These are phyloP conservation scores for Drosophila robusta DNA, from an alignment of 2,888 invertebrate species.

Conservation along the genomic window DNA sequence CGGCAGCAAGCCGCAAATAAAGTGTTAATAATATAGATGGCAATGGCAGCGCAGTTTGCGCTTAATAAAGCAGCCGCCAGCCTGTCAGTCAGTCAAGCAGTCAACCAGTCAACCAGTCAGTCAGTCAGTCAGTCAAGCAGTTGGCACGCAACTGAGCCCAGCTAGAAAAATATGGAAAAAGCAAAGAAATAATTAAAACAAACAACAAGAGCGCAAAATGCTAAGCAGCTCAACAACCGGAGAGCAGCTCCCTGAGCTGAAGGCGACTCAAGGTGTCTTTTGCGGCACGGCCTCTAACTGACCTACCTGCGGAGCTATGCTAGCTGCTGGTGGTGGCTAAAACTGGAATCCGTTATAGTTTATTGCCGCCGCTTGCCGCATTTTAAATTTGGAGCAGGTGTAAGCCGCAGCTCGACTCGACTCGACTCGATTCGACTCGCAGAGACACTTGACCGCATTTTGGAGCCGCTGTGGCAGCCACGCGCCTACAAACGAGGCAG, in stretches of 20 bases:
- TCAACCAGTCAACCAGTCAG: slow-evolving; percentile 28
- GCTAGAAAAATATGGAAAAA: slow-evolving; percentile 55
- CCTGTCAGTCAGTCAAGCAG: slow-evolving; percentile 45
- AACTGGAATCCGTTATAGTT: slow-evolving; percentile 82
- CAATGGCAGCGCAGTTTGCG: slow-evolving; percentile 75
- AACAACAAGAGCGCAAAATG: slow-evolving; percentile 81
- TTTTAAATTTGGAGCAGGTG: slow-evolving; percentile 76
- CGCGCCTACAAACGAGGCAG: slow-evolving; percentile 71
- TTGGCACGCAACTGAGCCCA: slow-evolving; percentile 62
- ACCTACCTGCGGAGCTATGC: slow-evolving; percentile 63
- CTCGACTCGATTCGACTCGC: slow-evolving; percentile 3
- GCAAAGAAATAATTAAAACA: slow-evolving; percentile 80
- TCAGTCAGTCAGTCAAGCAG: slow-evolving; percentile 21
- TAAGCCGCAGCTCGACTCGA: slow-evolving; percentile 38
- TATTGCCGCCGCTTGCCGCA: slow-evolving; percentile 69
- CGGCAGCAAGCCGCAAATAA: slow-evolving; percentile 64
- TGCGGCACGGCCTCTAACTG: slow-evolving; percentile 54
- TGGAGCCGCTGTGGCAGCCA: slow-evolving; percentile 55
- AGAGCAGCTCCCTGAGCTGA: slow-evolving; percentile 34
- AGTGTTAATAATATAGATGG: slow-evolving; percentile 82
- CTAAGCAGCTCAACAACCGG: slow-evolving; percentile 56
- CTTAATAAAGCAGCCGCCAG: slow-evolving; percentile 71
- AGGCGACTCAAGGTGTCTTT: slow-evolving; percentile 70
- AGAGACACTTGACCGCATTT: slow-evolving; percentile 77
- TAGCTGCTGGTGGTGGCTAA: slow-evolving; percentile 65